Evolutionary conservation across 1,140 invertebrate species (phyloP).

Genomic region (Drosophila lacteicornis): DNA sequence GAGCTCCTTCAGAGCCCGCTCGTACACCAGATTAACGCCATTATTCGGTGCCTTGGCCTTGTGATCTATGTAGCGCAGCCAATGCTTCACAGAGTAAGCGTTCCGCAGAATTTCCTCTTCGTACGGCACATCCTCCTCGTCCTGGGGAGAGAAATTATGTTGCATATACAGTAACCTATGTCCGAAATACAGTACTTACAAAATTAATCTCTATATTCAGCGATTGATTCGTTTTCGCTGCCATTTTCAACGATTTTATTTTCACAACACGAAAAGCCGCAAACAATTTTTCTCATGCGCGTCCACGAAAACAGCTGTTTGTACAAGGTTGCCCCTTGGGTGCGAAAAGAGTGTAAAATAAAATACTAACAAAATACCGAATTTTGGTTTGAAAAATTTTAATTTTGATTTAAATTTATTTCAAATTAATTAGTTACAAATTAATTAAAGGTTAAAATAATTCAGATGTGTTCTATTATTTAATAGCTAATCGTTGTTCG

Average conservation of each 20-base stretch:
- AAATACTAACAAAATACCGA: neutral
- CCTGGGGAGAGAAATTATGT: slow-evolving; percentile 85
- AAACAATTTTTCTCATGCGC: slow-evolving; percentile 60
- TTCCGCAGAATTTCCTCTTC: slow-evolving; percentile 99
- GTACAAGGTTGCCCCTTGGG: slow-evolving; percentile 28
- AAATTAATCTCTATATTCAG: slow-evolving; percentile 60
- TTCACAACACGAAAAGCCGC: slow-evolving; percentile 61
- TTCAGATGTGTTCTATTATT: too few species aligned
- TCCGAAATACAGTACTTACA: slow-evolving; percentile 40
- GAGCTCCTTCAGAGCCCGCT: slow-evolving; percentile 97
- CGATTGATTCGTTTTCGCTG: slow-evolving; percentile 37
- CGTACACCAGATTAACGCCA: slow-evolving; percentile 96
- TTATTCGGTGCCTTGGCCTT: slow-evolving; percentile 93
- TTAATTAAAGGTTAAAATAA: too few species aligned
- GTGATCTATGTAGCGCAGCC: slow-evolving; percentile 98
- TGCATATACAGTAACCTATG: neutral
- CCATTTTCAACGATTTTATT: slow-evolving; percentile 48
- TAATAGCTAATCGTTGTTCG: too few species aligned
- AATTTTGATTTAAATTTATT: too few species aligned
- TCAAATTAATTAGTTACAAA: too few species aligned
- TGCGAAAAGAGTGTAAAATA: neutral
- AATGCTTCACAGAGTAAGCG: slow-evolving; percentile 98
- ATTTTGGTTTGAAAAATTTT: too few species aligned
- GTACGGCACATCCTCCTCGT: slow-evolving; percentile 97
- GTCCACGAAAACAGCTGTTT: slow-evolving; percentile 53